A percentile compares a stretch with the other conserved stretches of the same genome.
phyloP scores from a whole-genome alignment of 2,888 invertebrate species.

The Lycaena phlaeas region DNA sequence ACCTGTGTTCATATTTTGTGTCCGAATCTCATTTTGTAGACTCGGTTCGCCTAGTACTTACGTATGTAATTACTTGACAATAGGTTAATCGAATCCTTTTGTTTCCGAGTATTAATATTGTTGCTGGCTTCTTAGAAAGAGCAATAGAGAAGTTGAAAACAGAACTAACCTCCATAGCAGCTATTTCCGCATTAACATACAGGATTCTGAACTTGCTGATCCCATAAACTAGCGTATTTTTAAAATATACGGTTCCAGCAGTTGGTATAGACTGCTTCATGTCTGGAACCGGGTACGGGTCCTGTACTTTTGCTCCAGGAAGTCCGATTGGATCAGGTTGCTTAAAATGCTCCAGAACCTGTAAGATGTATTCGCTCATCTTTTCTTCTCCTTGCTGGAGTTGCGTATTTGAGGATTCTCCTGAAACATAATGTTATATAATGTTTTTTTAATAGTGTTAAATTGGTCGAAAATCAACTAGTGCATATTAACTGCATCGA shows the following conservation, averaged over 20 bases:
- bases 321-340: slow-evolving; percentile 85
- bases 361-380: slow-evolving; percentile 80
- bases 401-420: no score
- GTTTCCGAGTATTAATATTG: no score
- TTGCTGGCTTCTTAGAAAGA: no score
- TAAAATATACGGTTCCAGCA: slow-evolving; percentile 79
- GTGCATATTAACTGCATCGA: neutral
- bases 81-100: no score
- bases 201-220: slow-evolving; percentile 85
- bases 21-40: no score
- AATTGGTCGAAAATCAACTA: no score
- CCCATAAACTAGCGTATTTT: slow-evolving; percentile 81
- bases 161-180: slow-evolving; percentile 86
- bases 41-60: no score
- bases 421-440: no score
- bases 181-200: slow-evolving; percentile 80
- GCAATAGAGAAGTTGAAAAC: no score
- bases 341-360: slow-evolving; percentile 85
- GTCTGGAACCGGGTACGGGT: slow-evolving; percentile 86
- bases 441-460: no score
- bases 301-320: slow-evolving; percentile 84
- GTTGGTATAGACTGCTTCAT: slow-evolving; percentile 82
- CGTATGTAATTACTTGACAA: no score
- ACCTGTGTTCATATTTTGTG: no score
- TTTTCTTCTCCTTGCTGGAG: slow-evolving; percentile 79